A percentile compares a stretch with the other conserved stretches of the same genome.
Conservation (phyloP, 2,797 vertebrate genomes). For the Rhabdophis nuchalis region DNA sequence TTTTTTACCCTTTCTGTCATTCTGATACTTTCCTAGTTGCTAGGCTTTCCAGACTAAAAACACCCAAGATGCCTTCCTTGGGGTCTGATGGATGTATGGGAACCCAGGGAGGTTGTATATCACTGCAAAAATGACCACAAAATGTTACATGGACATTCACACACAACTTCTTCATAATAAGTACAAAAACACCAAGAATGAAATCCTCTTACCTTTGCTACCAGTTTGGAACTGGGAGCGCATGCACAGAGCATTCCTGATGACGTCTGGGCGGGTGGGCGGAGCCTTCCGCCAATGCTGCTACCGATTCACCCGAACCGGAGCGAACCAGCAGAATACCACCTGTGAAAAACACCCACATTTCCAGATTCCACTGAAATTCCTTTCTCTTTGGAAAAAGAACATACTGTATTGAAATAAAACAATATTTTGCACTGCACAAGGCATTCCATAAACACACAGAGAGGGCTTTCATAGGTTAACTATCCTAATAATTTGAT, state of each 20-base stretch:
- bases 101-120: background rate
- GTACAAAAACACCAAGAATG: background rate
- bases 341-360: background rate
- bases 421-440: background rate
- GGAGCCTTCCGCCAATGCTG: too few species aligned
- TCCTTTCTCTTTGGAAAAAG: background rate
- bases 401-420: background rate
- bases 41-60: background rate
- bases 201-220: too few species aligned
- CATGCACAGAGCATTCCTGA: too few species aligned
- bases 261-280: too few species aligned
- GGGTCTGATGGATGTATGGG: background rate
- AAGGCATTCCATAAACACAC: background rate
- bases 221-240: too few species aligned
- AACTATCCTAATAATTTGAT: background rate
- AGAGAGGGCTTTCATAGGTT: background rate
- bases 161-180: background rate
- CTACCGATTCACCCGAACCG: too few species aligned
- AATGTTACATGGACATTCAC: background rate
- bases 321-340: too few species aligned
- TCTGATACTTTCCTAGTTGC: background rate
- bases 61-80: background rate
- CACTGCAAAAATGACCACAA: background rate
- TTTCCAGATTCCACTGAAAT: background rate
- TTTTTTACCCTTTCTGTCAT: background rate